Percentiles rank a stretch among this genome's conserved stretches.
Conservation (phyloP, 2,888 invertebrate species). For the Marasmarcha lunaedactyla region DNA sequence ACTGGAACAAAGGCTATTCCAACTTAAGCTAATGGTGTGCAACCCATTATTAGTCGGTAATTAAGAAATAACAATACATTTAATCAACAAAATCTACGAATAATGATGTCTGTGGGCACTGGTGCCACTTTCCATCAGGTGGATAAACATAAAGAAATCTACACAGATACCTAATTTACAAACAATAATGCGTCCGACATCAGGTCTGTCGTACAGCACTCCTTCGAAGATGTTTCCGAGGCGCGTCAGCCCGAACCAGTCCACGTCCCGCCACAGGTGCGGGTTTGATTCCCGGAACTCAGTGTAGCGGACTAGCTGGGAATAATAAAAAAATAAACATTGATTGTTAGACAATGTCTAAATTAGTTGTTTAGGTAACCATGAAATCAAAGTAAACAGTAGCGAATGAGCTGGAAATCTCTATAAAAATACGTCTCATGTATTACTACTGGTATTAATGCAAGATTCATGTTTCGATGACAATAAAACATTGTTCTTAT, state of each 20-base stretch:
- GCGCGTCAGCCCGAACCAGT: slow-evolving; percentile 71
- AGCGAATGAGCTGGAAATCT: background rate
- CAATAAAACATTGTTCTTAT: too few relatives aligned
- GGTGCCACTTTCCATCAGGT: too few relatives aligned
- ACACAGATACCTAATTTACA: slow-evolving; percentile 77
- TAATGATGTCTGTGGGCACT: too few relatives aligned
- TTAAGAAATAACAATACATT: too few relatives aligned
- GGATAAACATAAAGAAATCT: too few relatives aligned
- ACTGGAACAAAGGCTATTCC: too few relatives aligned
- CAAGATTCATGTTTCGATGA: too few relatives aligned
- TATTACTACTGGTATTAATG: background rate
- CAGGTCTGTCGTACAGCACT: slow-evolving; percentile 62
- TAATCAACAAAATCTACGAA: too few relatives aligned
- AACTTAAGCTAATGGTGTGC: too few relatives aligned
- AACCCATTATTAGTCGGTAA: too few relatives aligned
- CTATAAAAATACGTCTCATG: background rate
- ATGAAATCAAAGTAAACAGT: background rate
- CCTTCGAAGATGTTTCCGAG: slow-evolving; percentile 75
- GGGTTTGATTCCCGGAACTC: slow-evolving; percentile 80
- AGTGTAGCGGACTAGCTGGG: slow-evolving; percentile 79
- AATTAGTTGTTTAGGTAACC: too few relatives aligned
- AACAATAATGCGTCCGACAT: slow-evolving; percentile 74
- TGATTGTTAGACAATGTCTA: too few relatives aligned
- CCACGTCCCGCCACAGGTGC: slow-evolving; percentile 74
- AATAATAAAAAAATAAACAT: slow-evolving; percentile 1